Evolutionary conservation across 2,888 invertebrate genomes (phyloP), one percentile per base, ranked within the genome.

Genomic region (Cryptophagus acutangulus): DNA sequence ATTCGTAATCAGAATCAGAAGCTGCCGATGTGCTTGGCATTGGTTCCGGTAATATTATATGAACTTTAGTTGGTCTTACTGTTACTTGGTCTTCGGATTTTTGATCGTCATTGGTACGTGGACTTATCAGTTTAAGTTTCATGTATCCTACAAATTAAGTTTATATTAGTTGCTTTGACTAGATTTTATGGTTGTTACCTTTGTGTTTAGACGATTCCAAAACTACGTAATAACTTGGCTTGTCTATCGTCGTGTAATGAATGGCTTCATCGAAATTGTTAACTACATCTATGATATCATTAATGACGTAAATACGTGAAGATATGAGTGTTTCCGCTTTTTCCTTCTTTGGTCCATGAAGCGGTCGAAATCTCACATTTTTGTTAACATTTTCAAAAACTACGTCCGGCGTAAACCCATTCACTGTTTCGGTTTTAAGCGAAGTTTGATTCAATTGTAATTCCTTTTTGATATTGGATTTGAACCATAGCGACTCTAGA

Each of bases 201-300:
- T 52, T 58, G 36, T 48, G 45, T n/a, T 41, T 40, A 16, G 49
- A 53, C 40, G 52, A 52, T 30, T 57, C 55, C 26, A 51, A 45
- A 24, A 46, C 49, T 2, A 54, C 54, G 44, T 55, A 54, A 38
- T 55, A 55, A 14, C 49, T 46, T 2, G 57, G 57, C 39, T 57
- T 58, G 35, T 58, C 57, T 14, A 57, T 57, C 1, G 51, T 50
- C 9, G 54, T 55, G 37, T 58, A 57, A 30, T 58, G 55, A 2
- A 48, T 51, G 10, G 48, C 38, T 25, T 58, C 55, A 25, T 48
- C 48, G 15, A 45, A 45, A 3, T 8, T 20, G 17, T 41, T 55
- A 18, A 79, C 75, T 4, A 87, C 79, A 57, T 87, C 85, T 30
- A 87, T 77, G 43, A 84, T 85, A 56, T 87, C 84, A 55, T 84